A percentile compares a stretch with the other conserved stretches of the same genome.
These are phyloP conservation scores for Glareola pratincola DNA, from an alignment of 2,113 vertebrate species.

Conservation along the genomic window DNA sequence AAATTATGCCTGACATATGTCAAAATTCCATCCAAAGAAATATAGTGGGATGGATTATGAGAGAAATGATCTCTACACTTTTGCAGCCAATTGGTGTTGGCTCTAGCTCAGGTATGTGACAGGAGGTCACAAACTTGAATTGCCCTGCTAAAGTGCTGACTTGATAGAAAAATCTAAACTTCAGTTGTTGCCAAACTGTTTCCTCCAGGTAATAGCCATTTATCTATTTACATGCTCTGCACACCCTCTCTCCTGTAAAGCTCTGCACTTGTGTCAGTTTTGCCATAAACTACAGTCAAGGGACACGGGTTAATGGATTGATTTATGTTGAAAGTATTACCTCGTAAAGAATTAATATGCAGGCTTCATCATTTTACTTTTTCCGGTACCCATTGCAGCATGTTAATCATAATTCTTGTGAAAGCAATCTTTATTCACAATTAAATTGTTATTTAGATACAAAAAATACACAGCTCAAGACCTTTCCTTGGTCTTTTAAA, in stretches of 20 bases:
- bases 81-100: constrained; percentile 44
- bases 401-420: not conserved
- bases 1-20: constrained; percentile 52
- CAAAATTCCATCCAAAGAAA: constrained; percentile 43
- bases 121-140: constrained; percentile 45
- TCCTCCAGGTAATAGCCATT: not conserved
- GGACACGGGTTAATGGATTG: not conserved
- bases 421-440: not conserved
- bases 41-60: not conserved
- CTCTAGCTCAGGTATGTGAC: constrained; percentile 54
- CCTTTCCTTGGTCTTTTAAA: not conserved
- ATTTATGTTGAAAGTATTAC: not conserved
- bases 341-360: not conserved
- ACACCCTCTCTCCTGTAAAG: not conserved
- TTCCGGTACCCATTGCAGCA: not conserved
- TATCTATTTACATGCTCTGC: not conserved
- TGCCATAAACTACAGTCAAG: not conserved
- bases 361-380: not conserved
- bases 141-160: constrained; percentile 44
- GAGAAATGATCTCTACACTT: constrained; percentile 27
- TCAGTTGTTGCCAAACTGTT: not conserved
- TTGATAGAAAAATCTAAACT: constrained; percentile 45
- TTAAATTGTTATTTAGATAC: not conserved
- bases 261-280: not conserved
- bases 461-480: not conserved